A percentile compares a stretch with the other conserved stretches of the same genome.
Conservation (phyloP, 30 jellyfish, hydroid and myxozoan genomes). For the Phacellophora camtschatica region DNA sequence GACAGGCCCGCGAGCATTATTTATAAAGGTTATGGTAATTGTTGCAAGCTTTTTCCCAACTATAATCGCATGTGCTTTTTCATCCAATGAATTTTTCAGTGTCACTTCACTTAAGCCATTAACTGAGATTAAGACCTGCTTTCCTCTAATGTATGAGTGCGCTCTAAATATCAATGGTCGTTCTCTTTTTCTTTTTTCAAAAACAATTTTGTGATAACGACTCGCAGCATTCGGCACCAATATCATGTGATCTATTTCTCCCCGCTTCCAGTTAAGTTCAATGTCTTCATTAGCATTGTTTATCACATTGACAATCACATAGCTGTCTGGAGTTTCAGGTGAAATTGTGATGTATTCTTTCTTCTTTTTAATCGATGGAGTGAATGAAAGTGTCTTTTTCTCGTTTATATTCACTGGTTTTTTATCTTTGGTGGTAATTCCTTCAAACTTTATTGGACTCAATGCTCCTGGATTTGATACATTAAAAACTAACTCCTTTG, state of each 20-base stretch:
- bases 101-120: not conserved
- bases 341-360: not conserved
- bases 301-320: not conserved
- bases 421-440: not conserved
- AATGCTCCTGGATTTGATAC: slow-evolving; percentile 45
- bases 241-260: slow-evolving; percentile 6
- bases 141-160: slow-evolving; percentile 18
- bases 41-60: slow-evolving; percentile 24
- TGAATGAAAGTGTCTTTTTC: not conserved
- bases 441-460: slow-evolving; percentile 37
- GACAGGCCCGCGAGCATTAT: slow-evolving; percentile 34
- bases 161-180: slow-evolving; percentile 19
- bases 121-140: not conserved
- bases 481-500: slow-evolving; percentile 6
- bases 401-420: slow-evolving; percentile 8
- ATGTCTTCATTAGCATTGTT: slow-evolving; percentile 55
- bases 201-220: not conserved
- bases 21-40: not conserved
- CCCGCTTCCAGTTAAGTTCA: slow-evolving; percentile 44
- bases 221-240: slow-evolving; percentile 16
- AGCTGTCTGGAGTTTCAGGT: not conserved
- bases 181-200: slow-evolving; percentile 17
- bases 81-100: not conserved
- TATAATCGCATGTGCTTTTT: not conserved
- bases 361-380: slow-evolving; percentile 13